phyloP scores from a whole-genome alignment of 2,797 vertebrate species.

The Cuculus canorus region DNA sequence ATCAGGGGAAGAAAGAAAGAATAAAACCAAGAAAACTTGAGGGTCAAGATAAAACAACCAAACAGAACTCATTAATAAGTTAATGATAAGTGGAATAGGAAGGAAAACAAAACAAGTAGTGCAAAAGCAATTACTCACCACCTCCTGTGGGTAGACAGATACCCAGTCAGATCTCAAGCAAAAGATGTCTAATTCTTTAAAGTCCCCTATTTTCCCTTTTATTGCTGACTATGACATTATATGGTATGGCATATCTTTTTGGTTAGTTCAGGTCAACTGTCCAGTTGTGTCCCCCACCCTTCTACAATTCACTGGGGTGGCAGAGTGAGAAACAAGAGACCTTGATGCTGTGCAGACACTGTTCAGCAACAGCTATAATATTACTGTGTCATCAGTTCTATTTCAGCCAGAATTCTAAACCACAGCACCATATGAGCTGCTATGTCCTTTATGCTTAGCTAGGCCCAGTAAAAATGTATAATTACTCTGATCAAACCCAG shows the following conservation, averaged over 20 bases:
- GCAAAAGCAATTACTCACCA: background rate
- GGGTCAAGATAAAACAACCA: background rate
- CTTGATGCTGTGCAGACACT: background rate
- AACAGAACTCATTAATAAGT: background rate
- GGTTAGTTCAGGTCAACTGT: background rate
- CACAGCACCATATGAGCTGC: background rate
- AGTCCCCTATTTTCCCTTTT: background rate
- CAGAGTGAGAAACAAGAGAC: background rate
- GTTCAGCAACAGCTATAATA: background rate
- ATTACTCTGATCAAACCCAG: background rate
- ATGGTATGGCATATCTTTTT: background rate
- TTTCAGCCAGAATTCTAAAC: background rate
- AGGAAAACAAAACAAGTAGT: background rate
- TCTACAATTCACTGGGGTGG: background rate
- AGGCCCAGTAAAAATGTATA: background rate
- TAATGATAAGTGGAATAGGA: background rate
- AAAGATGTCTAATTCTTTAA: background rate
- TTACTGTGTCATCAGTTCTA: background rate
- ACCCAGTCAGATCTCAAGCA: background rate
- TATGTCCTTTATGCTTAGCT: background rate
- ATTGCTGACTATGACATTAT: background rate
- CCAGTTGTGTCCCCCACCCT: background rate
- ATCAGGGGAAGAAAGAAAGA: background rate
- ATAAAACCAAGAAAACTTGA: background rate
- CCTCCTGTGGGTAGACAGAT: fast-evolving